Evolutionary conservation across 2,113 vertebrate genomes (phyloP).

Genomic region (Uropsilus gracilis): DNA sequence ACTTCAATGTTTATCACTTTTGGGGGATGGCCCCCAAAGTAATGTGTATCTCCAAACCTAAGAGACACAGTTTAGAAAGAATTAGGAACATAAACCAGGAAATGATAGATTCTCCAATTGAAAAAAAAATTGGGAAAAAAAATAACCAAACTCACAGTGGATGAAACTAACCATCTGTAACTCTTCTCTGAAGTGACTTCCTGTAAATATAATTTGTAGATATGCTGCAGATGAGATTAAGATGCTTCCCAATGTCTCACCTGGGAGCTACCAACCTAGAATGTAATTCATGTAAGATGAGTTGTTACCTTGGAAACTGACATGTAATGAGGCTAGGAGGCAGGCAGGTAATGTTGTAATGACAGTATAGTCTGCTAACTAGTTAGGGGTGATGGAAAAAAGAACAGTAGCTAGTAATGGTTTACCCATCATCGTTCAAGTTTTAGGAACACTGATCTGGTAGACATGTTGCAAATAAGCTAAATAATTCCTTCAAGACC

Average conservation of each 20-base stretch:
- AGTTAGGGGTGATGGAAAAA: constrained; percentile 48
- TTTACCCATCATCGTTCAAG: constrained; percentile 35
- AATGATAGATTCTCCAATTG: constrained; percentile 53
- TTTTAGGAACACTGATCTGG: not conserved
- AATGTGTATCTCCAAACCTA: constrained; percentile 46
- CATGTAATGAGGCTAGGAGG: constrained; percentile 62
- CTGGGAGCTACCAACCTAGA: constrained; percentile 64
- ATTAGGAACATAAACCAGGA: constrained; percentile 46
- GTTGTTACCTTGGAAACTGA: constrained; percentile 76
- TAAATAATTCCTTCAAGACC: constrained; percentile 5
- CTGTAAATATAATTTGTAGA: constrained; percentile 75
- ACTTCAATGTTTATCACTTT: constrained; percentile 39
- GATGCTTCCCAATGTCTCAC: constrained; percentile 69
- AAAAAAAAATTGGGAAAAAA: constrained; percentile 1
- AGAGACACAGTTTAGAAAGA: constrained; percentile 53
- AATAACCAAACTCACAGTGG: constrained; percentile 39
- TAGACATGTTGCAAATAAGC: constrained; percentile 23
- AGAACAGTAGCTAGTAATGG: constrained; percentile 8
- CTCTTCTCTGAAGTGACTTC: constrained; percentile 53
- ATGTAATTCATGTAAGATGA: constrained; percentile 68
- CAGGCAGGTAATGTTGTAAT: constrained; percentile 67
- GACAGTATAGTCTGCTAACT: constrained; percentile 58
- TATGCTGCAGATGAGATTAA: constrained; percentile 71
- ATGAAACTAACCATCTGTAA: constrained; percentile 64
- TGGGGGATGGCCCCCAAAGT: not conserved